These are phyloP conservation scores for Cephus nigrinus DNA, from an alignment of 2,888 invertebrate species.

Conservation along the genomic window DNA sequence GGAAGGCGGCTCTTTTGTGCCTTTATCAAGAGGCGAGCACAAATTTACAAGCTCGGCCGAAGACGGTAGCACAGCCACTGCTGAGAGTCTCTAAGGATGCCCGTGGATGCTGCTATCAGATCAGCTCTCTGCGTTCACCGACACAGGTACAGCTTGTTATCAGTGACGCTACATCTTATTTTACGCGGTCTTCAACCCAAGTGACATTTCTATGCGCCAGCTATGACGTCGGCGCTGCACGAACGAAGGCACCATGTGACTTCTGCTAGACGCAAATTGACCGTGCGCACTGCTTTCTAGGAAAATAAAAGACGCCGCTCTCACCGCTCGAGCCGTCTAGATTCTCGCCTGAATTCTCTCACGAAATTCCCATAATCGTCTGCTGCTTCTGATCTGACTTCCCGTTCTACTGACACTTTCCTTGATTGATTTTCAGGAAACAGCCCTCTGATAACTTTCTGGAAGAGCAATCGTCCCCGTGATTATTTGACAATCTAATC, in stretches of 20 bases:
- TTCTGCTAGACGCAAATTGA: conserved; percentile 65
- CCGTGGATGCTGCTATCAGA: conserved; percentile 41
- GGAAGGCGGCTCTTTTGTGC: conserved; percentile 49
- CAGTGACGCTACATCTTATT: conserved; percentile 66
- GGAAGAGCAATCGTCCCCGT: not conserved
- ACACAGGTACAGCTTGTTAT: conserved; percentile 44
- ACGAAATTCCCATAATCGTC: conserved; percentile 21
- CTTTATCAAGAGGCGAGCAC: conserved; percentile 52
- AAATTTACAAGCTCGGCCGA: conserved; percentile 56
- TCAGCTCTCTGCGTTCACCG: conserved; percentile 32
- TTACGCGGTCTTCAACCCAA: conserved; percentile 60
- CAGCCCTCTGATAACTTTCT: not conserved
- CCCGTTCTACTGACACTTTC: not conserved
- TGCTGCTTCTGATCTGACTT: conserved; percentile 2
- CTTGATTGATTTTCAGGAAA: not conserved
- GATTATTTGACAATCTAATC: not conserved
- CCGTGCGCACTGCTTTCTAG: conserved; percentile 40
- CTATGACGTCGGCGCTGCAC: conserved; percentile 62
- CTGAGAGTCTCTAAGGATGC: conserved; percentile 2
- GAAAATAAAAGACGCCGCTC: conserved; percentile 17
- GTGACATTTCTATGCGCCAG: conserved; percentile 64
- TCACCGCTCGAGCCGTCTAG: not conserved
- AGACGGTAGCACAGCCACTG: conserved; percentile 15
- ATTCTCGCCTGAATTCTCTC: conserved; percentile 9
- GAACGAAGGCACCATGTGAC: conserved; percentile 56